phyloP scores from a whole-genome alignment of 2,113 vertebrate genomes.

The Cyphomyrus plagiostoma region DNA sequence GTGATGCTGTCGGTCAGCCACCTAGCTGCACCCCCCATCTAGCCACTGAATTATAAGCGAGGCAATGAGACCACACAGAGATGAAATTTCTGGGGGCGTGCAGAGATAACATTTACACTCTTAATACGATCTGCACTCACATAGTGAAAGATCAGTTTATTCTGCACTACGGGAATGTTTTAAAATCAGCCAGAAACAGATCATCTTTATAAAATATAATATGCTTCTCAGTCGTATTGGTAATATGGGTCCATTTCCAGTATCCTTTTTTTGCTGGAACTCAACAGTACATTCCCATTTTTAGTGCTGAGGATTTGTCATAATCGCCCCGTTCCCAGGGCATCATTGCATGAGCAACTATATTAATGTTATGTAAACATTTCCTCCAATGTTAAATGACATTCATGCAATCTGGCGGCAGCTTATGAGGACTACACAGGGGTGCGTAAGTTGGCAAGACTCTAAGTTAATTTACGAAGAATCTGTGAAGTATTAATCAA shows the following conservation, averaged over 20 bases:
- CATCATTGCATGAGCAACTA: slow-evolving; percentile 5
- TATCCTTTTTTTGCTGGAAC: not conserved
- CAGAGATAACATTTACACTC: not conserved
- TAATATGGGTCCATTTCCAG: not conserved
- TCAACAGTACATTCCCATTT: not conserved
- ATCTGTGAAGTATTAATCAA: slow-evolving; percentile 20
- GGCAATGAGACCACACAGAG: not conserved
- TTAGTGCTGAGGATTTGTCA: not conserved
- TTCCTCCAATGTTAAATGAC: not conserved
- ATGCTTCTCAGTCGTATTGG: not conserved
- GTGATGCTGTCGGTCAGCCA: slow-evolving; percentile 23
- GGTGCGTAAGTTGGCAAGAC: not conserved
- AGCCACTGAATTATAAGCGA: not conserved
- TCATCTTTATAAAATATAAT: not conserved
- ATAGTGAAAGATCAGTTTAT: not conserved
- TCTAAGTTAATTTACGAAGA: slow-evolving; percentile 17
- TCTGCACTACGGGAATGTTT: not conserved
- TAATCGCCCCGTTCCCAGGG: not conserved
- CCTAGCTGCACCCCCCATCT: slow-evolving; percentile 6
- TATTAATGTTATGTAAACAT: slow-evolving; percentile 24
- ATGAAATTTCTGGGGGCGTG: not conserved
- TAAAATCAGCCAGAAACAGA: not conserved
- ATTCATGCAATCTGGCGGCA: not conserved
- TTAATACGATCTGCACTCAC: not conserved
- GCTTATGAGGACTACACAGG: not conserved